Evolutionary conservation across 2,113 vertebrate species (phyloP).

Genomic region (Malaclemys terrapin): DNA sequence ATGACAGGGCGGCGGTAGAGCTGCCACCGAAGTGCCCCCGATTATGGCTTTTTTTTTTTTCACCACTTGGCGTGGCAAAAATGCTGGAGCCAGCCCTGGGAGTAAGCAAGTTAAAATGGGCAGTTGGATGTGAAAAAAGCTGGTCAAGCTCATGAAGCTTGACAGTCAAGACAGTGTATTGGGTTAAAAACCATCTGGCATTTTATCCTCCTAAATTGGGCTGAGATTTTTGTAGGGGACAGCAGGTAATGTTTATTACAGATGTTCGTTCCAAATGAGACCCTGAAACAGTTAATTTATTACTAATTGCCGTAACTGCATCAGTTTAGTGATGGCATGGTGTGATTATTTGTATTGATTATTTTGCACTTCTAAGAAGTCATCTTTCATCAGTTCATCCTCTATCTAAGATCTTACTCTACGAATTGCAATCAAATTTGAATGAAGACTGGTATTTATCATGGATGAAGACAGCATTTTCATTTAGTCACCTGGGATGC

Average conservation of each 20-base stretch:
- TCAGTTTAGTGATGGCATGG: background rate
- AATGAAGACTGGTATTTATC: background rate
- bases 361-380: constrained; percentile 35
- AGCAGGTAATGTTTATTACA: background rate
- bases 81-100: background rate
- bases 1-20: too few relatives aligned
- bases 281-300: background rate
- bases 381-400: constrained; percentile 44
- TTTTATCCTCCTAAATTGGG: background rate
- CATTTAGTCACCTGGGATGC: background rate
- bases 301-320: background rate
- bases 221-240: background rate
- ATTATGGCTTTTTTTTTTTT: too few relatives aligned
- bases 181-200: background rate
- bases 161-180: background rate
- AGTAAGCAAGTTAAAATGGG: background rate
- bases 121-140: background rate
- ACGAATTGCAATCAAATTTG: constrained; percentile 39
- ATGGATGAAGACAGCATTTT: background rate
- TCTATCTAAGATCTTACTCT: constrained; percentile 12
- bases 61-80: too few relatives aligned
- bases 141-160: background rate
- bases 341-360: constrained; percentile 21
- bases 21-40: too few relatives aligned
- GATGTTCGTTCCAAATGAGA: background rate